phyloP scores from a whole-genome alignment of 2,888 invertebrate genomes.

The Thelaira solivaga region DNA sequence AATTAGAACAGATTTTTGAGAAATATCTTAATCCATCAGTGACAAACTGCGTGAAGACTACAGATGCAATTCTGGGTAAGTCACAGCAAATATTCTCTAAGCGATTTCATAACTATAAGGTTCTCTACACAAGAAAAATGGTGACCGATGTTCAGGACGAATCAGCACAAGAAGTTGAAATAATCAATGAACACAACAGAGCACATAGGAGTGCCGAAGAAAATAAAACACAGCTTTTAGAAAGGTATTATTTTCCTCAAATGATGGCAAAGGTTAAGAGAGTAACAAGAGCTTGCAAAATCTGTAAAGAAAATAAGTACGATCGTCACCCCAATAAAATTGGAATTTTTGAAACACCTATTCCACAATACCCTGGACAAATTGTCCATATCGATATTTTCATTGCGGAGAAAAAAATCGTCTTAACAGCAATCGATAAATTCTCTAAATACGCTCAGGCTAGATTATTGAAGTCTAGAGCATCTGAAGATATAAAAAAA shows the following conservation, averaged over 20 bases:
- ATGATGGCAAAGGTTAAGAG: too few species aligned
- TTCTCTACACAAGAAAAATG: too few species aligned
- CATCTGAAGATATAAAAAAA: not conserved
- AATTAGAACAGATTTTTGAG: too few species aligned
- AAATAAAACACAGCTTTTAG: not conserved
- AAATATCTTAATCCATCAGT: too few species aligned
- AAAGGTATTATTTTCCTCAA: too few species aligned
- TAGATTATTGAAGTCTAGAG: not conserved
- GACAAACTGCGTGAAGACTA: too few species aligned
- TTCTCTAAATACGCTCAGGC: not conserved
- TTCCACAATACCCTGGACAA: too few species aligned
- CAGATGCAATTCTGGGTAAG: too few species aligned
- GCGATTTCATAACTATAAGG: too few species aligned
- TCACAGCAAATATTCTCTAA: too few species aligned
- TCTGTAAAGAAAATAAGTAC: not conserved
- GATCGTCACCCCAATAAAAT: not conserved
- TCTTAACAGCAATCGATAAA: not conserved
- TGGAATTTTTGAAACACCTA: not conserved
- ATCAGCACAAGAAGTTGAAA: too few species aligned
- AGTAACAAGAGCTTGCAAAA: not conserved
- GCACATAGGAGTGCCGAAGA: too few species aligned
- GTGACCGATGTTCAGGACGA: not conserved
- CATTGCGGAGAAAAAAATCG: not conserved
- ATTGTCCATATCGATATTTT: constrained; percentile 5
- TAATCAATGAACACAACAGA: not conserved